Evolutionary conservation across 1,140 invertebrate species (phyloP), one percentile per base, ranked within the genome.

Genomic region (Eumeta japonica): DNA sequence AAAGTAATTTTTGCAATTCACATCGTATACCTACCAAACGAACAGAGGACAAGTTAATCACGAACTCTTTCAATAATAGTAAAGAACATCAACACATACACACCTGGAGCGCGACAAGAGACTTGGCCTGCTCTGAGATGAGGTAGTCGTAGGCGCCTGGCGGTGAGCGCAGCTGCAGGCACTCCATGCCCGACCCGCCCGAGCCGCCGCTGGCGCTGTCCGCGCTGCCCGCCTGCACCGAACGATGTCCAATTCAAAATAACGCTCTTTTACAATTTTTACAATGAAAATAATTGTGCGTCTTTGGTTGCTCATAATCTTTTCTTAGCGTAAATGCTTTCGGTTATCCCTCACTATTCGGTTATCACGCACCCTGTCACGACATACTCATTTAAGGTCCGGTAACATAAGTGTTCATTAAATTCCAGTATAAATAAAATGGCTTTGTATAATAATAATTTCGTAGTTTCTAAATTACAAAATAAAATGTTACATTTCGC

Each of bases 41-140:
- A n/a, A n/a, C n/a, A n/a, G n/a, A n/a, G n/a, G n/a, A n/a, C n/a
- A n/a, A n/a, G n/a, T n/a, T n/a, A n/a, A n/a, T n/a, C n/a, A n/a
- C n/a, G n/a, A n/a, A n/a, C n/a, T n/a, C n/a, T n/a, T n/a, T n/a
- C n/a, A n/a, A n/a, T n/a, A n/a, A n/a, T n/a, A n/a, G n/a, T n/a
- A n/a, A n/a, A n/a, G n/a, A n/a, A n/a, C n/a, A n/a, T n/a, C n/a
- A n/a, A n/a, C n/a, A n/a, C n/a, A n/a, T n/a, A n/a, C n/a, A n/a
- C n/a, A n/a, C 20, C 20, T 24, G 20, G 62, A 88, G 70, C 27
- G 86, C 86, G 37, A 88, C 82, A 61, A 88, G 70, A 27, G 86
- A 89, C 72, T 88, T 88, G 52, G 86, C 86, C 75, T 89, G 87
- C 73, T 89, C 86, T 73, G 78, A 87, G 62, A 89, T 86, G 63